Evolutionary conservation across 53 echinoderm and acorn worm genomes (phyloP).

Genomic region (Glandiceps talaboti): DNA sequence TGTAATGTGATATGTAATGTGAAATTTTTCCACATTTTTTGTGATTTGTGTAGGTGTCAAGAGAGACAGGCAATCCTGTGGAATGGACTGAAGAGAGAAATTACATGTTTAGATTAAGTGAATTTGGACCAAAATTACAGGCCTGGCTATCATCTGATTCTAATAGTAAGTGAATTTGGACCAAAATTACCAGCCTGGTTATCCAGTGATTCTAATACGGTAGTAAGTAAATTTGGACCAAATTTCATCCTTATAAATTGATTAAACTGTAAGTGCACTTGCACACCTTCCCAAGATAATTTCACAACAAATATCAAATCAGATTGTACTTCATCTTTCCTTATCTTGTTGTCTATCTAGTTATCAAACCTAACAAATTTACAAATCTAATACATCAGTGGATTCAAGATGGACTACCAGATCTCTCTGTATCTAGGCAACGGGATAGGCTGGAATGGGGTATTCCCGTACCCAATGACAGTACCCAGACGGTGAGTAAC

Average conservation of each 20-base stretch:
- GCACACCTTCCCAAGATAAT: too few relatives aligned
- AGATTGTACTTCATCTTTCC: too few relatives aligned
- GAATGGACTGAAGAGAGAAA: constrained; percentile 93
- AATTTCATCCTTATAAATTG: too few relatives aligned
- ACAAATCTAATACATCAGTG: too few relatives aligned
- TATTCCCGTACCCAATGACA: constrained; percentile 77
- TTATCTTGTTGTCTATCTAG: constrained; percentile 1
- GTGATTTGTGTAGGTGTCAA: constrained; percentile 37
- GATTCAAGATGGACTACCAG: constrained; percentile 21
- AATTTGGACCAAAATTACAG: constrained; percentile 37
- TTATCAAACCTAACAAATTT: neutral
- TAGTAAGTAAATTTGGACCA: too few relatives aligned
- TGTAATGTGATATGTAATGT: too few relatives aligned
- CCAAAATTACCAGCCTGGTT: too few relatives aligned
- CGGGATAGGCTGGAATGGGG: constrained; percentile 75
- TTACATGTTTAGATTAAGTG: constrained; percentile 90
- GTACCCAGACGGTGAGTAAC: constrained; percentile 73
- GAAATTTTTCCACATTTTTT: neutral
- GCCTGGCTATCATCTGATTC: constrained; percentile 67
- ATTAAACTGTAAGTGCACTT: too few relatives aligned
- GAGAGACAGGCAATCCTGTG: constrained; percentile 62
- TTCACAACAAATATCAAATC: too few relatives aligned
- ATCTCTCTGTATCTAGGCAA: constrained; percentile 80
- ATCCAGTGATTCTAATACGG: too few relatives aligned
- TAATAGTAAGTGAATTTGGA: constrained; percentile 26